These are phyloP conservation scores for Biston betularia DNA, from an alignment of 2,888 invertebrate genomes.

Conservation along the genomic window DNA sequence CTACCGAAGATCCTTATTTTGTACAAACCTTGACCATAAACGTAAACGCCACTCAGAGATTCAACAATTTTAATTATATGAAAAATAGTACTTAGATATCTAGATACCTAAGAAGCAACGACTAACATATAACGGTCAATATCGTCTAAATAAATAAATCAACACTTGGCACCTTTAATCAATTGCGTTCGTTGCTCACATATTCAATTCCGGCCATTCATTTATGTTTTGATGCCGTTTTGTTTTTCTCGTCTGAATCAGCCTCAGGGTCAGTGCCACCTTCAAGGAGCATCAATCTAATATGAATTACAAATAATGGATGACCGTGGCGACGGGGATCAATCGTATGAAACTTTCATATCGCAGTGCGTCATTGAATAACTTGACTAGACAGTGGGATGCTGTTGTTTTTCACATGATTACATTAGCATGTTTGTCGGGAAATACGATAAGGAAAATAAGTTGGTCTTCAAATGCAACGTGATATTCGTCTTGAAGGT, in stretches of 20 bases:
- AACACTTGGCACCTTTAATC: neutral
- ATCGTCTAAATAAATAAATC: conserved; percentile 10
- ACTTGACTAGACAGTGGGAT: conserved; percentile 35
- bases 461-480: neutral
- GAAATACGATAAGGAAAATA: neutral
- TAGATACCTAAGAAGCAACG: neutral
- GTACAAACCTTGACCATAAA: neutral
- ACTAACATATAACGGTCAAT: neutral
- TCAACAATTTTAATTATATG: neutral
- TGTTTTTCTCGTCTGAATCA: conserved; percentile 37
- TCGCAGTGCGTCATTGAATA: conserved; percentile 62
- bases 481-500: neutral
- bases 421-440: conserved; percentile 22
- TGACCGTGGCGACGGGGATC: conserved; percentile 59
- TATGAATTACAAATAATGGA: conserved; percentile 72
- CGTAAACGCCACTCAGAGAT: neutral
- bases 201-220: conserved; percentile 16
- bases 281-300: conserved; percentile 43
- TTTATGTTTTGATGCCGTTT: conserved; percentile 24
- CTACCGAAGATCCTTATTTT: neutral
- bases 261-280: conserved; percentile 60
- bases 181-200: conserved; percentile 8
- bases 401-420: conserved; percentile 35
- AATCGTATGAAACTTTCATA: conserved; percentile 72
- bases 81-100: neutral